Conservation (phyloP, 2,113 vertebrate genomes). For the Sminthopsis crassicaudata region DNA sequence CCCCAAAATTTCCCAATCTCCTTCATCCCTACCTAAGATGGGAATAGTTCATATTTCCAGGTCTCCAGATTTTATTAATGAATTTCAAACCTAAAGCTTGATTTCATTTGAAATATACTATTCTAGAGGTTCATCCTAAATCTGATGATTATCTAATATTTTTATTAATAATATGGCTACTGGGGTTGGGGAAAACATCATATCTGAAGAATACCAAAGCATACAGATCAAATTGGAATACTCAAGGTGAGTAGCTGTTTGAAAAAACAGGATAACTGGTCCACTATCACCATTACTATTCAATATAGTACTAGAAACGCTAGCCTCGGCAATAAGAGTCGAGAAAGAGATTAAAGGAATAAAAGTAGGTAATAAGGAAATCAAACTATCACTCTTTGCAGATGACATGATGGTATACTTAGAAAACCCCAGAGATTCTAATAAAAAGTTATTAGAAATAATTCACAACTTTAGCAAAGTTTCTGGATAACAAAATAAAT, state of each 20-base stretch:
- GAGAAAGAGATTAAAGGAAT: too few relatives aligned
- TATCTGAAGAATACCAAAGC: background rate
- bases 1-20: background rate
- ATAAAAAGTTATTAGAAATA: too few relatives aligned
- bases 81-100: background rate
- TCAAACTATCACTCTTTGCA: too few relatives aligned
- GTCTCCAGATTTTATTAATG: background rate
- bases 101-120: background rate
- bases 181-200: background rate
- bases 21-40: background rate
- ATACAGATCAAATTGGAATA: background rate
- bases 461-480: too few relatives aligned
- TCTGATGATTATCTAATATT: background rate
- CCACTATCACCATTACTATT: too few relatives aligned
- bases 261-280: background rate
- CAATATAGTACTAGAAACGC: too few relatives aligned
- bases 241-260: background rate
- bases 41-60: background rate
- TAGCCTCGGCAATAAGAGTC: too few relatives aligned
- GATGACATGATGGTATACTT: too few relatives aligned
- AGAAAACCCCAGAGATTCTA: too few relatives aligned
- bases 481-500: too few relatives aligned
- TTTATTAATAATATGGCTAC: background rate
- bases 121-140: background rate
- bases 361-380: too few relatives aligned